A percentile compares a stretch with the other conserved stretches of the same genome.
Conservation (phyloP, 2,113 vertebrate species). For the Laticauda colubrina region DNA sequence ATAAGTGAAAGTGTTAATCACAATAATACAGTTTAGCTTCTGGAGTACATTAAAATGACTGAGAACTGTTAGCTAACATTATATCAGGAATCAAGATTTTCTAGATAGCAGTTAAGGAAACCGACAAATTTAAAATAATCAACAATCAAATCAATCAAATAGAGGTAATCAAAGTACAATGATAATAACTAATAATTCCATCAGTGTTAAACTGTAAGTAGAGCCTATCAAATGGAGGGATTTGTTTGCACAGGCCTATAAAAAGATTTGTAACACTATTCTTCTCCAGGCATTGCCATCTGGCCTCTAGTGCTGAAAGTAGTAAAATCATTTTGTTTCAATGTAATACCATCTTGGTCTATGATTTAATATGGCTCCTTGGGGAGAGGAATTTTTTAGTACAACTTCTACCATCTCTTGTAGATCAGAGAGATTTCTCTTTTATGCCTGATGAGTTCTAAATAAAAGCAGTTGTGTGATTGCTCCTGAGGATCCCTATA, state of each 20-base stretch:
- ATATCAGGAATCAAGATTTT: background rate
- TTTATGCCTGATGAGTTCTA: background rate
- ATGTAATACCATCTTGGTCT: background rate
- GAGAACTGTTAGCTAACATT: background rate
- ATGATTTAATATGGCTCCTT: background rate
- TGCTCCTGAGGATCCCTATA: background rate
- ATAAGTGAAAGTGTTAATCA: background rate
- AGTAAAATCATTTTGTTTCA: background rate
- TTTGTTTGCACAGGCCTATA: background rate
- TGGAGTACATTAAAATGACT: background rate
- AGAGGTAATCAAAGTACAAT: background rate
- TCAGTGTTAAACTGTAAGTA: background rate
- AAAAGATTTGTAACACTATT: background rate
- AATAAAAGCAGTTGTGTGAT: background rate
- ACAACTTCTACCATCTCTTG: background rate
- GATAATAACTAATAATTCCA: background rate
- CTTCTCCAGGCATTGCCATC: background rate
- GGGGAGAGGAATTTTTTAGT: background rate
- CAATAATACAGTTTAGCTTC: background rate
- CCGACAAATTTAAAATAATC: background rate
- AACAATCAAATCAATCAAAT: background rate
- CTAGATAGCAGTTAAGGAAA: background rate
- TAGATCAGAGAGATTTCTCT: background rate
- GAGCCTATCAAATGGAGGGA: background rate
- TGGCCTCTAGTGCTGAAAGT: background rate